A percentile compares a stretch with the other conserved stretches of the same genome.
Conservation (phyloP, 2,797 vertebrate genomes). For the Tachyglossus aculeatus region DNA sequence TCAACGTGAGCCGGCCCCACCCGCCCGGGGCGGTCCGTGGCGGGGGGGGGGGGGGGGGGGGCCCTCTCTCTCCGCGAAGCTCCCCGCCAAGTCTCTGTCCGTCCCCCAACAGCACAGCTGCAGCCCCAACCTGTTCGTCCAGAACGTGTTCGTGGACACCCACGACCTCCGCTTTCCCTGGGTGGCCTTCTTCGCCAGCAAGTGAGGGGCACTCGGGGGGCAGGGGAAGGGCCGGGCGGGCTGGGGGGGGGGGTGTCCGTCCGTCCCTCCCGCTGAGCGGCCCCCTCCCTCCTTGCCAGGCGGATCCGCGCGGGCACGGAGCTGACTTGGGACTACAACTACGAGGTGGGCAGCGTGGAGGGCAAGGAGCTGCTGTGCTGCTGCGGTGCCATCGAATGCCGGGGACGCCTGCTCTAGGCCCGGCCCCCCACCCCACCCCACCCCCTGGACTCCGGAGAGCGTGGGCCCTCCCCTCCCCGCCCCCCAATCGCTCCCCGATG, state of each 20-base stretch:
- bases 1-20: conserved; percentile 82
- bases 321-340: conserved; percentile 99
- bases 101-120: conserved; percentile 89
- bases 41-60: neutral
- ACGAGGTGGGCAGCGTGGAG: conserved; percentile 97
- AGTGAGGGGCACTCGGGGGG: conserved; percentile 77
- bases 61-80: rapidly evolving
- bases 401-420: conserved; percentile 88
- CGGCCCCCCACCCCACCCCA: rapidly evolving
- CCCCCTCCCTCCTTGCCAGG: conserved; percentile 64
- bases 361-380: conserved; percentile 98
- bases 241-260: neutral
- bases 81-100: neutral
- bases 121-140: conserved; percentile 97
- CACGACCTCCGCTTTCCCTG: conserved; percentile 97
- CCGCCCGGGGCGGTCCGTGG: neutral
- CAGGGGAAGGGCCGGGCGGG: neutral
- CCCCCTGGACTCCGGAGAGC: neutral
- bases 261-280: neutral
- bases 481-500: conserved; percentile 13
- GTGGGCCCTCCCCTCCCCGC: neutral
- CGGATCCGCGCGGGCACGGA: conserved; percentile 93
- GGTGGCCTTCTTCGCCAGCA: conserved; percentile 99
- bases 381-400: conserved; percentile 93
- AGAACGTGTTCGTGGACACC: conserved; percentile 98